These are phyloP conservation scores for Lepus townsendii DNA, from an alignment of 2,797 vertebrate genomes.

Conservation along the genomic window DNA sequence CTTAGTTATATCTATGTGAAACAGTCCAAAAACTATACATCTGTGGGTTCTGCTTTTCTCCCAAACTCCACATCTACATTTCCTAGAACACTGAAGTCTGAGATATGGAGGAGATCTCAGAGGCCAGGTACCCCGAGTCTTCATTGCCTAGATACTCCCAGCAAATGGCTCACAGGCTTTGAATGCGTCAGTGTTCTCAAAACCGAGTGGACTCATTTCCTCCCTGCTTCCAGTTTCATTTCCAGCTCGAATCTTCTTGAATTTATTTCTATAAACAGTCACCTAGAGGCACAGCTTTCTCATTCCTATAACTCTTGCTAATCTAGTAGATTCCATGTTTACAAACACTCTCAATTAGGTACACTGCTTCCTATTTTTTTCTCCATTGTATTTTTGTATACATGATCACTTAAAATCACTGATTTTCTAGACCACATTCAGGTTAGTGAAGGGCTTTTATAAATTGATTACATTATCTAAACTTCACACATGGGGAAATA, in stretches of 20 bases:
- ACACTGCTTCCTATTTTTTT: not conserved
- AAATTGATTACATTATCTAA: slow-evolving; percentile 90
- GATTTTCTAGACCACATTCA: slow-evolving; percentile 71
- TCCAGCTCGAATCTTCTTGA: not conserved
- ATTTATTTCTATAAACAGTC: slow-evolving; percentile 14
- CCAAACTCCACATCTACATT: slow-evolving; percentile 13
- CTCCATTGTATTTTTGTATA: slow-evolving; percentile 4
- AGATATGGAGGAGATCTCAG: not conserved
- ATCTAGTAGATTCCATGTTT: not conserved
- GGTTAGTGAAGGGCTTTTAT: slow-evolving; percentile 89
- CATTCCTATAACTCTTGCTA: not conserved
- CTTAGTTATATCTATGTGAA: slow-evolving; percentile 4
- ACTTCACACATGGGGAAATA: slow-evolving; percentile 90
- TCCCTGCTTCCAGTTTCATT: not conserved
- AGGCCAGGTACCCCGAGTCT: not conserved
- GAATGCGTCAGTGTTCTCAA: not conserved
- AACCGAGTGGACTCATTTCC: not conserved
- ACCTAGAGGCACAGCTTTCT: not conserved
- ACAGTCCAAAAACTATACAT: not conserved
- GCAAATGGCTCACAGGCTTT: slow-evolving; percentile 14
- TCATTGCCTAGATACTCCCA: not conserved
- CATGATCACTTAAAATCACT: slow-evolving; percentile 38
- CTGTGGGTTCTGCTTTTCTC: slow-evolving; percentile 8
- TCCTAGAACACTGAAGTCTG: not conserved
- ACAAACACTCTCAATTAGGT: not conserved